Evolutionary conservation across 1,140 invertebrate species (phyloP).

Genomic region (Thaumatotibia leucotreta): DNA sequence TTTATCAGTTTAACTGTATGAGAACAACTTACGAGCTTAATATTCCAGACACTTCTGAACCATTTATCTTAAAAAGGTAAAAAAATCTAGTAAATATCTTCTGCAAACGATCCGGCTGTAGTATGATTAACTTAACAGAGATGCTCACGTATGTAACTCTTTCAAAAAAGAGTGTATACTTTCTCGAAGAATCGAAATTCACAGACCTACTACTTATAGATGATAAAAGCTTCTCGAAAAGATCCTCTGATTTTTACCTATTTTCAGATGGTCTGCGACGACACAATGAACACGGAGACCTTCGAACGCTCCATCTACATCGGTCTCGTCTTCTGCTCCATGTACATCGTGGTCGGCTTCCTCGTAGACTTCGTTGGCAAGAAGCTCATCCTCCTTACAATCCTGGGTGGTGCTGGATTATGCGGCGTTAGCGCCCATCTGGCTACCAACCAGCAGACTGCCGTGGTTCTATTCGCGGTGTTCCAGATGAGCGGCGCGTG

Average conservation of each 20-base stretch:
- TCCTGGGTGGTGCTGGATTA: constrained; percentile 44
- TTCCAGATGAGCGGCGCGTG: constrained; percentile 69
- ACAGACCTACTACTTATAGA: too few relatives aligned
- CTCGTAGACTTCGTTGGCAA: constrained; percentile 65
- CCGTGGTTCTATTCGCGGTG: constrained; percentile 57
- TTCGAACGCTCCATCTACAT: constrained; percentile 67
- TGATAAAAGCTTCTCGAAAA: too few relatives aligned
- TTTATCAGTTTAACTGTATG: too few relatives aligned
- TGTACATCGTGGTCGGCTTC: constrained; percentile 66
- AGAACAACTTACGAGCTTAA: too few relatives aligned
- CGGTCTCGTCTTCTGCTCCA: constrained; percentile 63
- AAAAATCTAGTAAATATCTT: too few relatives aligned
- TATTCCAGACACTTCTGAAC: too few relatives aligned
- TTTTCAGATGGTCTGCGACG: constrained; percentile 41
- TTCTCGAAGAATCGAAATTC: too few relatives aligned
- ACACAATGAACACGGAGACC: constrained; percentile 58
- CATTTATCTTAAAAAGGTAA: too few relatives aligned
- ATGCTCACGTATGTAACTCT: too few relatives aligned
- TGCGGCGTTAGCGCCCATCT: constrained; percentile 50
- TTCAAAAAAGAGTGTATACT: too few relatives aligned
- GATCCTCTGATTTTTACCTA: constrained; percentile 23
- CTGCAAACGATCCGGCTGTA: too few relatives aligned
- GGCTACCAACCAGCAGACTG: constrained; percentile 40
- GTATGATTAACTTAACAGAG: too few relatives aligned
- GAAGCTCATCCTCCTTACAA: constrained; percentile 51